Conservation (phyloP, 2,888 invertebrate genomes). For the Campoplex capitator region DNA sequence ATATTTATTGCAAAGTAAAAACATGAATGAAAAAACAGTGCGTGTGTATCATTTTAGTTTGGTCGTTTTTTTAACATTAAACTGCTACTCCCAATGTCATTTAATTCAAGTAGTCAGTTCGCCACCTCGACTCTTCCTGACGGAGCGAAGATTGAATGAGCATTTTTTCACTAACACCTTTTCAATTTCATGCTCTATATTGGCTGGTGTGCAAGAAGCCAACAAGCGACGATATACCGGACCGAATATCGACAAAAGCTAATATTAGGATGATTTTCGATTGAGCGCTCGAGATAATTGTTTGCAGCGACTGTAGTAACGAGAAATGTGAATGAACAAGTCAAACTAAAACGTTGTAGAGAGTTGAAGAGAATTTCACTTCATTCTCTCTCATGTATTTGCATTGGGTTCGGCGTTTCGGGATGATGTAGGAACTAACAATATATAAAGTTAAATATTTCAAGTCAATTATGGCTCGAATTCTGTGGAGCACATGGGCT, state of each 20-base stretch:
- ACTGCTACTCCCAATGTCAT: background rate
- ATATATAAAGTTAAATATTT: slow-evolving; percentile 46
- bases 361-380: background rate
- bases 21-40: background rate
- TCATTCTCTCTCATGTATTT: slow-evolving; percentile 22
- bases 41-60: background rate
- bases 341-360: slow-evolving; percentile 28
- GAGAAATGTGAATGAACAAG: slow-evolving; percentile 38
- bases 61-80: background rate
- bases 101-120: background rate
- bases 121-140: background rate
- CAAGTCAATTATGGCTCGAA: slow-evolving; percentile 54
- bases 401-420: slow-evolving; percentile 15
- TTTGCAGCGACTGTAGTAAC: slow-evolving; percentile 13
- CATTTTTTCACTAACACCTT: background rate
- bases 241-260: slow-evolving; percentile 23
- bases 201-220: background rate
- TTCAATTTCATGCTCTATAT: background rate
- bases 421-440: slow-evolving; percentile 32
- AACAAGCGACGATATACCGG: background rate
- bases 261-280: slow-evolving; percentile 46
- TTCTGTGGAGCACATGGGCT: background rate
- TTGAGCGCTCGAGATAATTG: slow-evolving; percentile 47
- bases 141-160: background rate
- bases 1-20: background rate